These are phyloP conservation scores for Periparus ater DNA, from an alignment of 2,797 vertebrate genomes.

Conservation along the genomic window DNA sequence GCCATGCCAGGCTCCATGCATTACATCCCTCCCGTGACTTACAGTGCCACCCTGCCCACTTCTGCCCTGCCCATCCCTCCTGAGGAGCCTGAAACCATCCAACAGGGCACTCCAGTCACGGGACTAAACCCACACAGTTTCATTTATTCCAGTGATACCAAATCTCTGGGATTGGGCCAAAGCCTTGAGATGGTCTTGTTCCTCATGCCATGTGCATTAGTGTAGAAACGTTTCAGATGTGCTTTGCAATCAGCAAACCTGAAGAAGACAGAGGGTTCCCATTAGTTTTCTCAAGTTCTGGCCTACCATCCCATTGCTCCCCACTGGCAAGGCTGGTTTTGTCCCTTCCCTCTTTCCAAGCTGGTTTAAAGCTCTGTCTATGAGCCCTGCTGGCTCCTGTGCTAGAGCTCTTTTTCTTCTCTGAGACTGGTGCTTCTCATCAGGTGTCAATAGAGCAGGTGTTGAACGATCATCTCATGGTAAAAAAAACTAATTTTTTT, in stretches of 20 bases:
- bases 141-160: background rate
- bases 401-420: background rate
- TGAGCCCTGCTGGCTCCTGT: background rate
- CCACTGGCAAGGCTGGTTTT: background rate
- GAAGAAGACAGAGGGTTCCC: background rate
- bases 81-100: background rate
- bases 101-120: background rate
- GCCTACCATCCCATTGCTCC: background rate
- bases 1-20: background rate
- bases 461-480: background rate
- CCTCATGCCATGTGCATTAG: background rate
- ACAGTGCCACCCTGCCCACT: rapidly evolving
- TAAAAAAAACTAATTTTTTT: background rate
- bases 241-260: background rate
- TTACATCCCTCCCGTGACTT: background rate
- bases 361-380: background rate
- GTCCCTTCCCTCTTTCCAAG: background rate
- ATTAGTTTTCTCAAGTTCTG: background rate
- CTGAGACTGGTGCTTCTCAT: too few species aligned
- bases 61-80: background rate
- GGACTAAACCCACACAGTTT: background rate
- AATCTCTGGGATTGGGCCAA: background rate
- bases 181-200: background rate
- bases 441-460: background rate
- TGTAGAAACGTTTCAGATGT: background rate